A percentile compares a stretch with the other conserved stretches of the same genome.
Evolutionary conservation across 2,113 vertebrate genomes (phyloP).

Genomic region (Nyctibius bracteatus): DNA sequence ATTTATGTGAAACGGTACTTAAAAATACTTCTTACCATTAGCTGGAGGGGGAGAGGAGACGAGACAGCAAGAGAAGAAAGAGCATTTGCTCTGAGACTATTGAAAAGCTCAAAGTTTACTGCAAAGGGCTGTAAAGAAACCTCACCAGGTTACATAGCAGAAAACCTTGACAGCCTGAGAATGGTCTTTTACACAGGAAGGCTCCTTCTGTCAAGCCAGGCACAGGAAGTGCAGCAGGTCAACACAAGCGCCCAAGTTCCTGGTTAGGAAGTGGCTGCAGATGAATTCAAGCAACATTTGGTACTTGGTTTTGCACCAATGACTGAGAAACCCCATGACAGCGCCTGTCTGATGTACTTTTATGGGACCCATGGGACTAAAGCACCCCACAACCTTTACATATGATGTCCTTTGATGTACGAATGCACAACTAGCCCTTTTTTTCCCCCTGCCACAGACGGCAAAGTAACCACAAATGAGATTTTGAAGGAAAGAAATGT

Average conservation of each 20-base stretch:
- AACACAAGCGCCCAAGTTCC: accelerated
- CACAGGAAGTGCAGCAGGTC: accelerated
- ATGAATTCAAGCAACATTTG: neutral
- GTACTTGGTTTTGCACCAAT: neutral
- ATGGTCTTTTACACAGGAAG: accelerated
- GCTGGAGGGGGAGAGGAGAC: neutral
- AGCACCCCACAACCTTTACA: accelerated
- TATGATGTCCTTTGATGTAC: accelerated
- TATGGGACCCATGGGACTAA: neutral
- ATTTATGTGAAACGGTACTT: neutral
- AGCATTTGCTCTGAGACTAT: neutral
- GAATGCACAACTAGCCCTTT: neutral
- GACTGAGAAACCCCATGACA: neutral
- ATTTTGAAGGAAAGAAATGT: neutral
- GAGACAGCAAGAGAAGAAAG: neutral
- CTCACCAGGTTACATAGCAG: neutral
- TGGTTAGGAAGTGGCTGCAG: neutral
- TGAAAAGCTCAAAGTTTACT: neutral
- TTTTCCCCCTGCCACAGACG: neutral
- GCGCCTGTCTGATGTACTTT: accelerated
- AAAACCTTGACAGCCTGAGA: neutral
- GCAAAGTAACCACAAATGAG: neutral
- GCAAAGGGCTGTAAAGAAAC: neutral
- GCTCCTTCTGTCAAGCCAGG: neutral
- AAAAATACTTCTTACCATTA: constrained; percentile 10